Percentiles rank a stretch among this genome's conserved stretches.
Conservation (phyloP, 2,113 vertebrate genomes). For the Aphyosemion australe region DNA sequence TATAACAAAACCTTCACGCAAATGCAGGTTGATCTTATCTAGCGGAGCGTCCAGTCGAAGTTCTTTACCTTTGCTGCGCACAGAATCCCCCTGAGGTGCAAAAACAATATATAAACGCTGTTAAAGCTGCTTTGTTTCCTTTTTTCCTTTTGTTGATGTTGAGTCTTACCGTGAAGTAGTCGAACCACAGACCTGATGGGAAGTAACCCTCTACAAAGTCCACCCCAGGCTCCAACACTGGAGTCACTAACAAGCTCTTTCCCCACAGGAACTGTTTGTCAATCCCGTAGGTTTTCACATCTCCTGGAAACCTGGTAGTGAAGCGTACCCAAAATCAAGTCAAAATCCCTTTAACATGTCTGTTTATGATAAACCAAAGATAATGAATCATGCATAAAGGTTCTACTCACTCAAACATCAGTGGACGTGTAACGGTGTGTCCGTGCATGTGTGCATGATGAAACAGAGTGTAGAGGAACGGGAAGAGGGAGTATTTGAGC, state of each 20-base stretch:
- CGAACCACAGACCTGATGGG: constrained; percentile 85
- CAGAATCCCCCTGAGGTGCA: constrained; percentile 73
- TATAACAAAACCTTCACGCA: constrained; percentile 82
- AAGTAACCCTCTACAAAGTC: constrained; percentile 81
- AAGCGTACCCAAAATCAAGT: background rate
- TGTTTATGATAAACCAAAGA: background rate
- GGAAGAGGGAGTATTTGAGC: constrained; percentile 86
- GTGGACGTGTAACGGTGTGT: constrained; percentile 82
- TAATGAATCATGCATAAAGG: background rate
- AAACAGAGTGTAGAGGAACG: constrained; percentile 89
- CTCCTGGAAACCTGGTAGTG: constrained; percentile 80
- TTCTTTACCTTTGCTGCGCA: constrained; percentile 83
- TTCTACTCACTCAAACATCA: constrained; percentile 86
- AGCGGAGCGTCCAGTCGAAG: constrained; percentile 80
- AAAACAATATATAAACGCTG: background rate
- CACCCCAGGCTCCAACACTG: constrained; percentile 81
- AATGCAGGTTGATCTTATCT: constrained; percentile 87
- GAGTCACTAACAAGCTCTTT: constrained; percentile 83
- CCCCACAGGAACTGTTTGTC: constrained; percentile 91
- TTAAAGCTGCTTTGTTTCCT: background rate
- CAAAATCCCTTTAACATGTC: background rate
- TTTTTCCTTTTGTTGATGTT: background rate
- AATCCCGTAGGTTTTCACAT: constrained; percentile 76
- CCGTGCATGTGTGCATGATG: constrained; percentile 83
- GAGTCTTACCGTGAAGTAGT: constrained; percentile 84